Percentiles rank a stretch among this genome's conserved stretches.
Conservation (phyloP, 2,113 vertebrate genomes). For the Mustela lutreola region DNA sequence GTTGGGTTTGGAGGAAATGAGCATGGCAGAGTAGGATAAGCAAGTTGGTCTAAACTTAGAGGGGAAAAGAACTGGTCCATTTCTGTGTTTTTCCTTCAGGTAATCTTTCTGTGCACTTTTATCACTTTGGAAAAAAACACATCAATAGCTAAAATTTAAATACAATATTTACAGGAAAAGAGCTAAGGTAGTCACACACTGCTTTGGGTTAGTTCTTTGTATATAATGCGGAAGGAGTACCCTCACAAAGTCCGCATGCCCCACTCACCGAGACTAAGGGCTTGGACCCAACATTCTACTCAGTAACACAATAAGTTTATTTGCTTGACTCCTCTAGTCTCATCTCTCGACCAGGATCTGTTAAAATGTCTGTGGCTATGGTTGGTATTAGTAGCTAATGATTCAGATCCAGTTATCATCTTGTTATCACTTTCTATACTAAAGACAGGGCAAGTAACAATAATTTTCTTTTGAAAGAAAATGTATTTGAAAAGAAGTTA, state of each 20-base stretch:
- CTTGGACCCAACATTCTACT: background rate
- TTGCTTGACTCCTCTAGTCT: background rate
- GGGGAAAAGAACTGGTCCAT: background rate
- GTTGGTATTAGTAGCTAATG: background rate
- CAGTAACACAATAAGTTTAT: background rate
- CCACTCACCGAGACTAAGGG: background rate
- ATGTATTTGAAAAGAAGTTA: constrained; percentile 46
- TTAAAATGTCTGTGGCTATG: background rate
- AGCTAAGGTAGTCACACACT: background rate
- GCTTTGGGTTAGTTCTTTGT: background rate
- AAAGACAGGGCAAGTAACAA: constrained; percentile 1
- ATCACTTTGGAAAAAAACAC: background rate
- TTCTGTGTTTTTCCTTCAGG: background rate
- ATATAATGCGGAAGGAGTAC: background rate
- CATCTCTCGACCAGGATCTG: background rate
- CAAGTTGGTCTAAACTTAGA: background rate
- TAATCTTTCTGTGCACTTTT: background rate
- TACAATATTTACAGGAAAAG: background rate
- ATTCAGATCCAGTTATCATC: background rate
- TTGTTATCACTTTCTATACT: constrained; percentile 4
- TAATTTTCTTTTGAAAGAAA: background rate
- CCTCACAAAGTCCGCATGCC: background rate
- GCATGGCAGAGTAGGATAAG: background rate
- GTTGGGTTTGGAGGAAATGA: background rate
- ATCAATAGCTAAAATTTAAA: background rate